Base-by-base conservation (phyloP, 2,797 vertebrate species). In the Phrynocephalus forsythii region DNA sequence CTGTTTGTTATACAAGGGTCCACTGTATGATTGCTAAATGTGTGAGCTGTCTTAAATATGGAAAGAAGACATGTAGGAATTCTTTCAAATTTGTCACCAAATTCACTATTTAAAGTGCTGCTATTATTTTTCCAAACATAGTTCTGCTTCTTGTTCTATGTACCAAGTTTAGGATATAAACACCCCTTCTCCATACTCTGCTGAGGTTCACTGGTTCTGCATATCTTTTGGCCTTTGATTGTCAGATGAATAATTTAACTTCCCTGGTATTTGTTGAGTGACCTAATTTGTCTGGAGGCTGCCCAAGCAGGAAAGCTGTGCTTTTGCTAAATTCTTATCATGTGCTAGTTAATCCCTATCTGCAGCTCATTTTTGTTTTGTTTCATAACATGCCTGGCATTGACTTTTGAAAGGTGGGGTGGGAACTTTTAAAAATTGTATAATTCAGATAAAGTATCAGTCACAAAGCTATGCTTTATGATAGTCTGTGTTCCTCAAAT, bases 321-420 rank as follows among this genome's bases (percentile, higher is more conserved):
- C 48, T 84, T 79, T 66, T 78, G n/a, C 77, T 79, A 83, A 79
- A 66, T 88, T 71, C 50, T 44, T 63, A n/a, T 71, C 63, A 78
- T 48, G 66, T 83, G 81, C 26, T 60, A 79, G 73, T 71, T 78
- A 83, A 83, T 79, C 81, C 16, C 22, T 78, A 82, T 56, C 73
- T 60, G 80, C 63, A n/a, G 80, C 73, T 76, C 22, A 66, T 30
- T 76, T 38, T 52, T 28, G 11, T 44, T 83, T n/a, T 56, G 69
- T 48, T 87, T 73, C 71, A 76, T 76, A 87, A 77, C 60, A 78
- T 83, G 33, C 20, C 44, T 11, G 52, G 66, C 48, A 67, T 22
- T 78, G n/a, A 44, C 18, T 68, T n/a, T 83, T 26, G 11, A 52
- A 87, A 56, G n/a, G 72, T 44, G 44, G 24, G 75, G 3, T 10